Base-by-base conservation (phyloP, 2,888 invertebrate genomes). In the Harpagoxenus sublaevis region DNA sequence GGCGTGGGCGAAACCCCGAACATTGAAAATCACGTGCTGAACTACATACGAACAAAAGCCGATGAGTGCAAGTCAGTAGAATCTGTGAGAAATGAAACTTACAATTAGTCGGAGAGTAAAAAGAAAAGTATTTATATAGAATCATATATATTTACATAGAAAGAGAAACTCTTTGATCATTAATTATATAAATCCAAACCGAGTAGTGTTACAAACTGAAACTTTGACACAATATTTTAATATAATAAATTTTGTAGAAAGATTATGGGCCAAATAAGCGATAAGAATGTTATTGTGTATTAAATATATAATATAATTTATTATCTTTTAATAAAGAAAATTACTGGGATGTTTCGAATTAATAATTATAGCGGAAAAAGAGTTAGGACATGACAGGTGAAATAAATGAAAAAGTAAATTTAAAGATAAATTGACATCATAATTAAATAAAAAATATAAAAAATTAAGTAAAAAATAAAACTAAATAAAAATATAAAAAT, bases 1-100 rank as follows among this genome's bases (percentile, higher is more conserved):
- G 65, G 81, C 79, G 87, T 83, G 85, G 81, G 89, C 90, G 87
- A 85, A 78, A 66, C 78, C 35, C 66, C 35, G 65, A 86, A 51
- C 83, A 63, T 71, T 68, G 71, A 65, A 74, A 68, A 83, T 63
- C 79, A 77, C 84, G 77, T 83, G 86, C 48, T 55, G 53, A 62
- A 62, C 42, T 79, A 68, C 68, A 79, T 68, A 51, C 51, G 48
- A 51, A 53, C 57, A 35, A 45, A 65, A 45, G 42, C 12, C 28
- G n/a, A 75, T 28, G 82, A 66, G 78, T 55, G 78, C 79, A 60
- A 60, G 68, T 66, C 42, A 15, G 60, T 60, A 70, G 39, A 77
- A 18, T 55, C 42, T 51, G 39, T 51, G 75, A 53, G 66, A 66
- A 68, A 66, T n/a, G 68, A 55, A 55, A 78, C 39, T 77, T 68